Evolutionary conservation across 2,113 vertebrate species (phyloP).

Genomic region (Anhinga rufa): DNA sequence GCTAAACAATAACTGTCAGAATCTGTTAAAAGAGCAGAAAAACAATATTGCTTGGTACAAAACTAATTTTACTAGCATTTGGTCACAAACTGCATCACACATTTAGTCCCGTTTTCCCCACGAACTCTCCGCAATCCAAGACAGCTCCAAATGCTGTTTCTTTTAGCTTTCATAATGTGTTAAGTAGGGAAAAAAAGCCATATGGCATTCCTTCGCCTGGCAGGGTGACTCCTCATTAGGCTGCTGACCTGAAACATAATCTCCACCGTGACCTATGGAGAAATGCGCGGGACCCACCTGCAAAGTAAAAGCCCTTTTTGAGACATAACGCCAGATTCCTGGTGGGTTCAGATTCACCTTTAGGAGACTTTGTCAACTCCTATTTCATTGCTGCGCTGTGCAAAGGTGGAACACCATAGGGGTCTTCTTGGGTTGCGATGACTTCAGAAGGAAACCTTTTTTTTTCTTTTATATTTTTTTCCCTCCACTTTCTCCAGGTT

Average conservation of each 20-base stretch:
- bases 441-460: background rate
- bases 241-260: slow-evolving; percentile 18
- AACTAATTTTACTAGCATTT: background rate
- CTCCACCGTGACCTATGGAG: background rate
- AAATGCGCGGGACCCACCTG: background rate
- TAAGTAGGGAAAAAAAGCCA: background rate
- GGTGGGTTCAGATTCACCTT: background rate
- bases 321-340: background rate
- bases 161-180: background rate
- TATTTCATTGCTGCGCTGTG: background rate
- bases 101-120: background rate
- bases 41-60: background rate
- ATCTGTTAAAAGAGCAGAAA: background rate
- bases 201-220: slow-evolving; percentile 39
- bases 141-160: background rate
- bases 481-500: background rate
- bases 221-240: slow-evolving; percentile 10
- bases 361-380: background rate
- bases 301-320: background rate
- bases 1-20: background rate
- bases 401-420: background rate
- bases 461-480: too few species aligned
- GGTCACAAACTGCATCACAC: background rate
- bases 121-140: background rate
- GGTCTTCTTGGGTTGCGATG: background rate